These are phyloP conservation scores for Oryzias curvinotus DNA, from an alignment of 2,113 vertebrate genomes.

Conservation along the genomic window DNA sequence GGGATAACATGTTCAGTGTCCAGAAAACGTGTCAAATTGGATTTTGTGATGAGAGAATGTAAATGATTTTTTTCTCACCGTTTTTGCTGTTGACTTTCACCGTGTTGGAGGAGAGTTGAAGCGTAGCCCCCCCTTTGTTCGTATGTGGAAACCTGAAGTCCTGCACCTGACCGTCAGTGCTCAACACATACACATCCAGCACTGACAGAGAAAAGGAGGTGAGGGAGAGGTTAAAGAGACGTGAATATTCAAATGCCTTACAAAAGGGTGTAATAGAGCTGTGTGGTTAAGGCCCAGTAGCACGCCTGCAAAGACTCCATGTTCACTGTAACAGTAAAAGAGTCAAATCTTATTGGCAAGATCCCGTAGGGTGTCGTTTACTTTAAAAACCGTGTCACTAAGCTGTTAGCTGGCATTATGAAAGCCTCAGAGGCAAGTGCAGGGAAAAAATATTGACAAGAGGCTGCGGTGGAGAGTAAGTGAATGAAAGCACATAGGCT, in stretches of 20 bases:
- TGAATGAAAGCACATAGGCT: constrained; percentile 38
- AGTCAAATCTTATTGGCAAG: constrained; percentile 51
- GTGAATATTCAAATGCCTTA: constrained; percentile 31
- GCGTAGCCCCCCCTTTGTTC: constrained; percentile 88
- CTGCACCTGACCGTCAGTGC: constrained; percentile 95
- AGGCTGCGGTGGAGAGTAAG: constrained; percentile 36
- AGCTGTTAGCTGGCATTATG: constrained; percentile 49
- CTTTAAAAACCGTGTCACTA: constrained; percentile 47
- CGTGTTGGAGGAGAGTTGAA: constrained; percentile 93
- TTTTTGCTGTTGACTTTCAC: constrained; percentile 98
- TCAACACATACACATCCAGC: constrained; percentile 94
- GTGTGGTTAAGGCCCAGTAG: constrained; percentile 11
- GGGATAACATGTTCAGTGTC: too few species aligned
- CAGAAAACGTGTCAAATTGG: too few species aligned
- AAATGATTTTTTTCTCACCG: constrained; percentile 73
- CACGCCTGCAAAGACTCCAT: constrained; percentile 26
- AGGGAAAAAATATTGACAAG: constrained; percentile 50
- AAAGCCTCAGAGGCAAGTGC: constrained; percentile 42
- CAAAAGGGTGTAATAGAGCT: constrained; percentile 36
- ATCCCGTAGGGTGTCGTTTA: constrained; percentile 50
- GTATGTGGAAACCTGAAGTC: constrained; percentile 96
- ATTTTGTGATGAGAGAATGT: not conserved
- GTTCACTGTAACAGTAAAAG: constrained; percentile 40
- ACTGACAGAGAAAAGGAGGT: constrained; percentile 69
- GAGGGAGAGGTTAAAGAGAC: constrained; percentile 8